phyloP scores from a whole-genome alignment of 2,113 vertebrate genomes.

The Columba janthina region DNA sequence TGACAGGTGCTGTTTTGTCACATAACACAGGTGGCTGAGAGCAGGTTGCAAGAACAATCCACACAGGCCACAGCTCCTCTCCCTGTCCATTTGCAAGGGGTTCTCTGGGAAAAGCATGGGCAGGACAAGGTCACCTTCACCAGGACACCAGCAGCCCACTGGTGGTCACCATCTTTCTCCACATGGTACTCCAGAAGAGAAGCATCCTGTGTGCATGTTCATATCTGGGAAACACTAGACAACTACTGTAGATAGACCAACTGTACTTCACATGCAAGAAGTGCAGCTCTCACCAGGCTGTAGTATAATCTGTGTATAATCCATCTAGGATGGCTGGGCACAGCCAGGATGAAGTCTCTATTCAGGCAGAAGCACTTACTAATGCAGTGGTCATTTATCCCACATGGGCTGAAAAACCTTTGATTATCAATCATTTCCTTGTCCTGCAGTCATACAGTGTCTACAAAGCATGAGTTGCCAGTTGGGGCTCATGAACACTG shows the following conservation, averaged over 20 bases:
- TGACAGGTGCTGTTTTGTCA: neutral
- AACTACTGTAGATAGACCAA: rapidly evolving
- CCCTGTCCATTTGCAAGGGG: neutral
- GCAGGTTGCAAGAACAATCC: neutral
- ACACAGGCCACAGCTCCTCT: neutral
- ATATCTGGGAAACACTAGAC: neutral
- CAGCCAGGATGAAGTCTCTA: neutral
- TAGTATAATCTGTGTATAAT: neutral
- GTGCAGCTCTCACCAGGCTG: neutral
- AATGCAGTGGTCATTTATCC: neutral
- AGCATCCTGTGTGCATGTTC: neutral
- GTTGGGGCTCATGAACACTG: neutral
- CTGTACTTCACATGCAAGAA: rapidly evolving
- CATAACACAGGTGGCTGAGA: neutral
- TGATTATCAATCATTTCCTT: neutral
- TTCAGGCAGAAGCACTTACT: neutral
- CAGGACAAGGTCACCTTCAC: neutral
- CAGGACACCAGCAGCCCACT: neutral
- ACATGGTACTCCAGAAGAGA: neutral
- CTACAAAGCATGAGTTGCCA: neutral
- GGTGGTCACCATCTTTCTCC: neutral
- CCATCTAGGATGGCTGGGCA: neutral
- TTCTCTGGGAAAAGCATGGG: neutral
- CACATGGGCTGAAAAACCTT: neutral
- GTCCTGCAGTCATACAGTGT: neutral